Evolutionary conservation across 2,113 vertebrate species (phyloP).

Genomic region (Hylia prasina): DNA sequence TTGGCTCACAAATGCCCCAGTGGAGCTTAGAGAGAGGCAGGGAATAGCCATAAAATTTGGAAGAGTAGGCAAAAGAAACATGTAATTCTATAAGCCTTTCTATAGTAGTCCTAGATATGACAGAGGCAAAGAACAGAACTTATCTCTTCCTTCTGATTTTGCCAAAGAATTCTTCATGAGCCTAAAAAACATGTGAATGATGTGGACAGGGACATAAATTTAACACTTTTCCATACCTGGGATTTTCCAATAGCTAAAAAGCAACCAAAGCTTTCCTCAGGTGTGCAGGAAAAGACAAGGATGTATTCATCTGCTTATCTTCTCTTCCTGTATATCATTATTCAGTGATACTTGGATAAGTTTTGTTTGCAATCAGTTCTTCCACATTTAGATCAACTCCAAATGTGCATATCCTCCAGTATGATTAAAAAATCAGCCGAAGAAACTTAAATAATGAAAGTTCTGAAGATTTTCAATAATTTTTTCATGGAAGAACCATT

Average conservation of each 20-base stretch:
- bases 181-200: background rate
- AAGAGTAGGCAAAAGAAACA: background rate
- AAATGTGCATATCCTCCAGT: background rate
- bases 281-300: background rate
- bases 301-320: conserved; percentile 11
- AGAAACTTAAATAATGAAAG: background rate
- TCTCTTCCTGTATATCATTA: background rate
- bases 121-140: background rate
- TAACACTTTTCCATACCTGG: background rate
- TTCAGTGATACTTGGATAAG: background rate
- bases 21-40: background rate
- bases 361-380: conserved; percentile 24
- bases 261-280: background rate
- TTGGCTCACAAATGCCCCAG: background rate
- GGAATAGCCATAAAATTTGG: background rate
- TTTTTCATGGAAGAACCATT: background rate
- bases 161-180: background rate
- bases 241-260: background rate
- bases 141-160: background rate
- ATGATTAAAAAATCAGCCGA: background rate
- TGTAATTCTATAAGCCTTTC: background rate
- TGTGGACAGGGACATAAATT: background rate
- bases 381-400: background rate
- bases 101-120: background rate
- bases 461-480: background rate